A percentile compares a stretch with the other conserved stretches of the same genome.
Conservation (phyloP, 2,888 invertebrate genomes). For the Cosmorhoe ocellata region DNA sequence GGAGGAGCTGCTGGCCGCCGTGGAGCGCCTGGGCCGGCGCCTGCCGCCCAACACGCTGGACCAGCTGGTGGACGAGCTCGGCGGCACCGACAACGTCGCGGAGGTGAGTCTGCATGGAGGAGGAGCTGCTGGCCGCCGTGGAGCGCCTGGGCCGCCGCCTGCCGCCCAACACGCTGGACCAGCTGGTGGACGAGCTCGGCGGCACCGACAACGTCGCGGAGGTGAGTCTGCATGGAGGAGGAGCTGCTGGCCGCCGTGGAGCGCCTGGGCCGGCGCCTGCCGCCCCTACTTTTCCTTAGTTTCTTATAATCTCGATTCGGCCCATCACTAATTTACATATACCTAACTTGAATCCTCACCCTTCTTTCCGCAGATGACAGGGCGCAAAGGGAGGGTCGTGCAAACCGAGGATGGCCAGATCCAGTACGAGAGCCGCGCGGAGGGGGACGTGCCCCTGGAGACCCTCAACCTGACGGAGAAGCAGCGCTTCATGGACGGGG, state of each 20-base stretch:
- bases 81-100: constrained; percentile 98
- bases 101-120: constrained; percentile 98
- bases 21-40: constrained; percentile 92
- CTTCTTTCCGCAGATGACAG: constrained; percentile 92
- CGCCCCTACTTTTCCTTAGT: no score
- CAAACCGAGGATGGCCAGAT: constrained; percentile 96
- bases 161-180: constrained; percentile 98
- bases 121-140: constrained; percentile 90
- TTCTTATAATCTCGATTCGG: no score
- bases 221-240: constrained; percentile 95
- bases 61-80: constrained; percentile 98
- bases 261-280: constrained; percentile 91
- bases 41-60: constrained; percentile 99
- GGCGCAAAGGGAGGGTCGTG: constrained; percentile 95
- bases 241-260: constrained; percentile 92
- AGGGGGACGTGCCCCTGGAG: constrained; percentile 97
- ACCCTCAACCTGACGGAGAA: constrained; percentile 97
- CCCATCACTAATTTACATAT: no score
- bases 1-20: constrained; percentile 90
- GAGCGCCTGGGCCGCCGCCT: constrained; percentile 93
- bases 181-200: constrained; percentile 98
- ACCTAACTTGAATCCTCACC: no score
- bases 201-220: constrained; percentile 99
- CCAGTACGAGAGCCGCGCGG: constrained; percentile 96
- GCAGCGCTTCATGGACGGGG: constrained; percentile 97